Percentiles rank a stretch among this genome's conserved stretches.
Evolutionary conservation across 2,797 vertebrate genomes (phyloP).

Genomic region (Poecilia gillii): DNA sequence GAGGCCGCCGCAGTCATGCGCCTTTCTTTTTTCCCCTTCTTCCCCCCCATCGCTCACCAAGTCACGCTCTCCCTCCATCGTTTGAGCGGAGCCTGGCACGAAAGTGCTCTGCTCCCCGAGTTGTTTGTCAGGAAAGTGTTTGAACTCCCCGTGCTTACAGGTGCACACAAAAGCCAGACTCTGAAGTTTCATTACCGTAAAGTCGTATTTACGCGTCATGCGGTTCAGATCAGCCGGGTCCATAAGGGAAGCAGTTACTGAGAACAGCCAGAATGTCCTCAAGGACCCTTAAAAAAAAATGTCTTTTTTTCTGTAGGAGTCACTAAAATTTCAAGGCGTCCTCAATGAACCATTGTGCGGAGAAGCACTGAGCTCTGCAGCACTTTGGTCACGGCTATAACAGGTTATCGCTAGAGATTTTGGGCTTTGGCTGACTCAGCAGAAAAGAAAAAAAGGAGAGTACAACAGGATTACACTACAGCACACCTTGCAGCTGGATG

Average conservation of each 20-base stretch:
- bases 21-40: constrained; percentile 2
- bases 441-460: constrained; percentile 54
- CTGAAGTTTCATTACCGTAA: not conserved
- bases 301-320: constrained; percentile 33
- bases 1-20: constrained; percentile 58
- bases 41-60: constrained; percentile 20
- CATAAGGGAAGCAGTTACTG: constrained; percentile 7
- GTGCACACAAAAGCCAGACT: constrained; percentile 12
- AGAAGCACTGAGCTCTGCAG: constrained; percentile 34
- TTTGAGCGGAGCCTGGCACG: constrained; percentile 33
- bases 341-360: constrained; percentile 28
- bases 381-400: constrained; percentile 43
- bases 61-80: constrained; percentile 25
- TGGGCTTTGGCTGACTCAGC: constrained; percentile 57
- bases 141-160: constrained; percentile 7
- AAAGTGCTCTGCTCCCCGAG: constrained; percentile 24
- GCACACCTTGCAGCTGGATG: constrained; percentile 31
- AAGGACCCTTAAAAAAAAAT: constrained; percentile 8
- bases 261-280: constrained; percentile 19
- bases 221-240: not conserved
- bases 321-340: constrained; percentile 38
- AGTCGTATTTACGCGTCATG: not conserved
- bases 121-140: constrained; percentile 28
- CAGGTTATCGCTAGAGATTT: constrained; percentile 66
- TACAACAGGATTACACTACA: constrained; percentile 50